These are phyloP conservation scores for Gortyna flavago DNA, from an alignment of 2,888 invertebrate genomes.

Conservation along the genomic window DNA sequence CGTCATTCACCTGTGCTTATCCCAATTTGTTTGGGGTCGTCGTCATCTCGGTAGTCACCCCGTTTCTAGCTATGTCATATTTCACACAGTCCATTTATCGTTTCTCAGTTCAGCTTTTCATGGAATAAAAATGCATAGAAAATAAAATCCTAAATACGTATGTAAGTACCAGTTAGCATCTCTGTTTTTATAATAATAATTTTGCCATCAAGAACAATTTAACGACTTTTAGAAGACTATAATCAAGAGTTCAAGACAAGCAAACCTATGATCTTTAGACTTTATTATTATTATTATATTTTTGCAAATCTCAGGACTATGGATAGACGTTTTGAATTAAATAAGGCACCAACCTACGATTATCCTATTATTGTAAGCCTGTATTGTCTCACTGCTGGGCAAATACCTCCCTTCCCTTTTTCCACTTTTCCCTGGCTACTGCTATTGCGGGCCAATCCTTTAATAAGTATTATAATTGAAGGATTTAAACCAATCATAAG, in stretches of 20 bases:
- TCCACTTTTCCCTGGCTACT: too few relatives aligned
- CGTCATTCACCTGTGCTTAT: not conserved
- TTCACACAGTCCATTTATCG: not conserved
- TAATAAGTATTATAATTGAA: too few relatives aligned
- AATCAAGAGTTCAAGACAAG: too few relatives aligned
- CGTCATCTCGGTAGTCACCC: not conserved
- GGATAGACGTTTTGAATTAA: not conserved
- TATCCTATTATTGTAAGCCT: not conserved
- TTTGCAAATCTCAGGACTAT: too few relatives aligned
- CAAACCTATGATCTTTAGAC: too few relatives aligned
- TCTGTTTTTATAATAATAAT: not conserved
- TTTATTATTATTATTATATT: not conserved
- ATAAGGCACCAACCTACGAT: not conserved
- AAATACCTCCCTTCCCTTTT: too few relatives aligned
- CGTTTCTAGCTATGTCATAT: not conserved
- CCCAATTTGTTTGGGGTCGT: not conserved
- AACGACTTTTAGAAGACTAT: not conserved
- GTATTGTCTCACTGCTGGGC: too few relatives aligned
- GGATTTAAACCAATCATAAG: not conserved
- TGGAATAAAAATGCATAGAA: not conserved
- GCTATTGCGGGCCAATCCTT: too few relatives aligned
- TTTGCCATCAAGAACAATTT: not conserved
- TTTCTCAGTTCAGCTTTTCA: not conserved
- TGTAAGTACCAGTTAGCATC: not conserved
- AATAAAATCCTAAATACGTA: not conserved